Evolutionary conservation across 2,113 vertebrate species (phyloP), one percentile per base, ranked within the genome.

Genomic region (Lontra canadensis): DNA sequence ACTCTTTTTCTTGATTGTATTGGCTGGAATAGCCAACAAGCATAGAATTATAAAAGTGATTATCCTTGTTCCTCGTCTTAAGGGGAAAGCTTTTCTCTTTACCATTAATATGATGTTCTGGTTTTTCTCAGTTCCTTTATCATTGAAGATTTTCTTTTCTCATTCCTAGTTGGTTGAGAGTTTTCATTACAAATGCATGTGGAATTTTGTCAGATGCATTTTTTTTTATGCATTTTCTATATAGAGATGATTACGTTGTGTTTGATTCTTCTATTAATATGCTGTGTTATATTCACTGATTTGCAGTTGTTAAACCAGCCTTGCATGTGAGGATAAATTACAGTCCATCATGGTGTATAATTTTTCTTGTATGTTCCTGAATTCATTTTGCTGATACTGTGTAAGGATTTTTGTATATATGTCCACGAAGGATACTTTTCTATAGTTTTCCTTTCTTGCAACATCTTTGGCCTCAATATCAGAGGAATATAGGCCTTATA

Each of bases 311-410:
- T 88, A 88, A 87, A 44, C 63, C 49, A 81, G 42, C 71, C 59
- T 82, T 78, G 29, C 21, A 55, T 85, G 21, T 31, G 80, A 55
- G 15, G 21, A 42, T 95, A 81, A 91, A 89, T 85, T 84, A 26
- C 21, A 88, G 21, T 42, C 25, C 78, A 0, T 90, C 15, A 10
- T 89, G 65, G 14, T 63, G 36, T 79, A 39, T 78, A 96, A 79
- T 57, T 29, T 23, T 47, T 83, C 81, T 65, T 63, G 25, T 79
- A 49, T 90, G 63, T 63, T 86, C 39, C 39, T 97, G 71, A 57
- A 65, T 80, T 80, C 31, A 47, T 95, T 94, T 97, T 67, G 63
- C 55, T 86, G 31, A 67, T 85, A 88, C 73, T 92, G 81, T 81
- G 26, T 79, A 84, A 57, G 71, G 36, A 81, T 81, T 74, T 89